Evolutionary conservation across 2,797 vertebrate genomes (phyloP).

Genomic region (Erithacus rubecula): DNA sequence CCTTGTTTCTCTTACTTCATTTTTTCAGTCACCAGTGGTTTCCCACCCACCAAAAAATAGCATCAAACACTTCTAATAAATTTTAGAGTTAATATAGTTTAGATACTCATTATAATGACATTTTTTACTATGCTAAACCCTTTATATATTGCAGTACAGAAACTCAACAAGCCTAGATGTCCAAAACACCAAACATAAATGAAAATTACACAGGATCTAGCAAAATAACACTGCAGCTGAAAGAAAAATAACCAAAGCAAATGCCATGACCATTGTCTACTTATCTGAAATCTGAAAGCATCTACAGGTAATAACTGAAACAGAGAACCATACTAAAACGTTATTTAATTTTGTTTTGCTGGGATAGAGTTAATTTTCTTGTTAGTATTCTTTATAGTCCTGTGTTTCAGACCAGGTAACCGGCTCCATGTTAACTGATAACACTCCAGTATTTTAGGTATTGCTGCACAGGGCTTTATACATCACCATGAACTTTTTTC

Average conservation of each 20-base stretch:
- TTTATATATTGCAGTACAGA: neutral
- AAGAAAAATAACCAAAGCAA: neutral
- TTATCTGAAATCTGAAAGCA: neutral
- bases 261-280: accelerated
- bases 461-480: neutral
- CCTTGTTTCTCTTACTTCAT: neutral
- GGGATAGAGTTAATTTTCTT: neutral
- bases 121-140: neutral
- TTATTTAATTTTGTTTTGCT: neutral
- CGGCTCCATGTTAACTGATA: neutral
- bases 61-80: neutral
- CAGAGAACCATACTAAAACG: neutral
- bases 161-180: neutral
- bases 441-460: neutral
- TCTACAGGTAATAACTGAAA: neutral
- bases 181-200: neutral
- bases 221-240: neutral
- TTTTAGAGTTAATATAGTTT: neutral
- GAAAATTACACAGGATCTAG: neutral
- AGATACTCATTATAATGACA: neutral
- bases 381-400: neutral
- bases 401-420: neutral
- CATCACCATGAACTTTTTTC: neutral
- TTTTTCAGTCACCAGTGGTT: too few relatives aligned
- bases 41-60: too few relatives aligned